Base-by-base conservation (phyloP, 2,888 invertebrate genomes). In the Mythimna vitellina region DNA sequence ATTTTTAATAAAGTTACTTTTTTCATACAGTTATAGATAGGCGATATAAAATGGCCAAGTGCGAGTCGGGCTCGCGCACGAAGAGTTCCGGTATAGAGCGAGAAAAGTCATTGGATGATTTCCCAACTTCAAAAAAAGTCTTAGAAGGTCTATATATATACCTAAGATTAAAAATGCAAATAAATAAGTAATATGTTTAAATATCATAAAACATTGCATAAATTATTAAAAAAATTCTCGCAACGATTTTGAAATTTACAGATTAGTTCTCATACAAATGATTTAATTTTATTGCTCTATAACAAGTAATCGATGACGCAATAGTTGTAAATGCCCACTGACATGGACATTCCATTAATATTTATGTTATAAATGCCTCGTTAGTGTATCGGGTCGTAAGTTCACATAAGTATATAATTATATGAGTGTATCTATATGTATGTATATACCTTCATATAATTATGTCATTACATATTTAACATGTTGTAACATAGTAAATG, bases 331-430 rank as follows among this genome's bases (percentile, higher is more conserved):
- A 65, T 64, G 35, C 29, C 29, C 51, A 54, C 22, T 38, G 46
- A 35, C 53, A 42, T 68, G 54, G 49, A 57, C 38, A 61, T 64
- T 64, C 58, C 32, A 78, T 81, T 74, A 70, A 76, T 71, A 75
- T 75, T 72, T 70, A 71, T 74, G 73, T 68, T 70, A 70, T 81
- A 72, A 81, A 73, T 67, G 64, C 17, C 46, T 81, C 62, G 74
- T 82, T 81, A 82, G 71, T 56, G 54, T 69, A 79, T 70, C 58
- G 22, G 79, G 78, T 84, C 80, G 58, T 70, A 65, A 68, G 84
- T 76, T 84, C 82, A 78, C 68, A 65, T 25, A 7, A 1, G 14
- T 46, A 17, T 46, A 46, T 46, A 46, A 46, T 46, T 46, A 46
- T 46, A 46, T 42, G 38, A 42, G 2, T 8, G 10, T 38, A 38